phyloP scores from a whole-genome alignment of 2,113 vertebrate genomes.

The Erinaceus europaeus region DNA sequence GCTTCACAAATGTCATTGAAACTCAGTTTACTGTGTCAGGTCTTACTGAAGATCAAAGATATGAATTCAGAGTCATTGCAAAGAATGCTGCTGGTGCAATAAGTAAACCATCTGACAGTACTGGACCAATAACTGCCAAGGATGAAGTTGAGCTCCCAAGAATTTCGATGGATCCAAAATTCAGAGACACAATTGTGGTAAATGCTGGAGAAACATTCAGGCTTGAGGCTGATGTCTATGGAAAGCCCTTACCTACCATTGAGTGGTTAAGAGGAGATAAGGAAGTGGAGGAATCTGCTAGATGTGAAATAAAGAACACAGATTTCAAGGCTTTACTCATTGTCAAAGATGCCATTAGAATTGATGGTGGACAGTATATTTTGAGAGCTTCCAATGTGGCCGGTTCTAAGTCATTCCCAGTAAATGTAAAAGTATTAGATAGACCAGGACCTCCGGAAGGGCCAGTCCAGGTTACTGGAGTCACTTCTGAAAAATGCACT shows the following conservation, averaged over 20 bases:
- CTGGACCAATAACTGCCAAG: slow-evolving; percentile 94
- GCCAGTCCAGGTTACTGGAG: slow-evolving; percentile 90
- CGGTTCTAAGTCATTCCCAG: slow-evolving; percentile 91
- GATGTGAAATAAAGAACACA: slow-evolving; percentile 93
- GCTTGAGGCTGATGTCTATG: slow-evolving; percentile 94
- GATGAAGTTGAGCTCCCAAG: slow-evolving; percentile 94
- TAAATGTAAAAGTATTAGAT: slow-evolving; percentile 94
- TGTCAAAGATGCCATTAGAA: slow-evolving; percentile 93
- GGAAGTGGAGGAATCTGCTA: slow-evolving; percentile 91
- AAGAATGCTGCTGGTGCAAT: slow-evolving; percentile 95
- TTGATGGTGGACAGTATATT: slow-evolving; percentile 92
- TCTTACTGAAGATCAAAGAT: slow-evolving; percentile 94
- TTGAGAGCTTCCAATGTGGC: slow-evolving; percentile 93
- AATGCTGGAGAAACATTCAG: slow-evolving; percentile 95
- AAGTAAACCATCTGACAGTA: slow-evolving; percentile 97
- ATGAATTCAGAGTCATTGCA: slow-evolving; percentile 98
- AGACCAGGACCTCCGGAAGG: slow-evolving; percentile 92
- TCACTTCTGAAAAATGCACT: slow-evolving; percentile 93
- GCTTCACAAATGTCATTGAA: slow-evolving; percentile 97
- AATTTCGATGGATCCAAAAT: slow-evolving; percentile 96
- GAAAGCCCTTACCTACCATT: slow-evolving; percentile 93
- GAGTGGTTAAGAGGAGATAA: slow-evolving; percentile 96
- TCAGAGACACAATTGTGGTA: slow-evolving; percentile 90
- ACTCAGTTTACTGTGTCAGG: slow-evolving; percentile 96
- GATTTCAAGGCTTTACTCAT: slow-evolving; percentile 91